Base-by-base conservation (phyloP, 2,888 invertebrate species). In the Falcaria lacertinaria region DNA sequence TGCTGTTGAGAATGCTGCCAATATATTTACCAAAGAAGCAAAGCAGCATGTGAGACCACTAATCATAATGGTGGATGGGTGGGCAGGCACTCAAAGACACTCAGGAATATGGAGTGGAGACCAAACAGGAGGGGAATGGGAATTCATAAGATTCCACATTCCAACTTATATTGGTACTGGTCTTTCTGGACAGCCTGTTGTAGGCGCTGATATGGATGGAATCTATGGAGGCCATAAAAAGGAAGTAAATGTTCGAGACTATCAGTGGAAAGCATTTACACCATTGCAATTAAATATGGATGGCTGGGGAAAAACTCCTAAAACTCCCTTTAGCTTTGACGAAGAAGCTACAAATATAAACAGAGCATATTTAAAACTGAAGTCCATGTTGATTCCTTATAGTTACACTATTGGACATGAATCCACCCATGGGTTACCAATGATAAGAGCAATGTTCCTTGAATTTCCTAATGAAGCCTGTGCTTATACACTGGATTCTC, bases 271-370 rank as follows among this genome's bases (percentile, higher is more conserved):
- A 50, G 47, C 86, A 1, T 89, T 89, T 51, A 88, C 88, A 17
- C 87, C 88, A 4, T 53, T 89, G 28, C 88, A 89, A 51, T 54
- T 89, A 33, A 88, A 87, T 44, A 89, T 88, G 88, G 88, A 89
- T 45, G 88, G 88, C 8, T 89, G 88, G 88, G 88, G 87, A 2
- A 56, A 54, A 15, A 69, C 63, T 4, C 76, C 66, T 15, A 89
- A 89, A 68, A 80, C 80, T 4, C 88, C 88, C 8, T 89, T 88
- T 44, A 65, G 67, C 52, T 83, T 69, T 49, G 84, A 83, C 45
- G 56, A 71, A 0, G 76, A 80, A 62, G 74, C 81, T n/a, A 73
- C 57, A 43, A 39, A 48, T 34, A 76, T 88, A 33, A 88, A 81
- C 47, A 79, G 83, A 60, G 85, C 87, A 0, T 88, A 86, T 60